Percentiles rank a stretch among this genome's conserved stretches.
phyloP scores from a whole-genome alignment of 2,888 invertebrate genomes.

The Aspidiotus destructor region DNA sequence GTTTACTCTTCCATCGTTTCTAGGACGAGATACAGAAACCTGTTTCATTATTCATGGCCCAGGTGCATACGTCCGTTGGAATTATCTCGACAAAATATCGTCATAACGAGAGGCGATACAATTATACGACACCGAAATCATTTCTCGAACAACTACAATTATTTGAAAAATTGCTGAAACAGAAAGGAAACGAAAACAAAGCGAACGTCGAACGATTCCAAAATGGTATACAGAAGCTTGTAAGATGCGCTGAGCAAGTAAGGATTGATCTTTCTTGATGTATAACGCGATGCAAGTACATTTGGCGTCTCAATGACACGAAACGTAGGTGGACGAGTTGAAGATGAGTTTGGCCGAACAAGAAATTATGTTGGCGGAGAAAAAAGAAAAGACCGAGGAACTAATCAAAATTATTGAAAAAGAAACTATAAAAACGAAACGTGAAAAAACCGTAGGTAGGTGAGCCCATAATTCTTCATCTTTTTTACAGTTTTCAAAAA shows the following conservation, averaged over 20 bases:
- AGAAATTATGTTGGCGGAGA: constrained; percentile 72
- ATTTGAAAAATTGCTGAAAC: constrained; percentile 60
- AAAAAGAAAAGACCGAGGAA: constrained; percentile 82
- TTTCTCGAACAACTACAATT: constrained; percentile 86
- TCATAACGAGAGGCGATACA: constrained; percentile 77
- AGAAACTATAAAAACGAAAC: constrained; percentile 83
- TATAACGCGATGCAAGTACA: background rate
- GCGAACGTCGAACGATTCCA: constrained; percentile 70
- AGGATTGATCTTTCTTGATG: background rate
- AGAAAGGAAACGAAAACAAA: constrained; percentile 58
- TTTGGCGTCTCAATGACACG: background rate
- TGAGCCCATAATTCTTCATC: background rate
- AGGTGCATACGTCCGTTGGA: constrained; percentile 79
- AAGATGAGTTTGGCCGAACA: constrained; percentile 66
- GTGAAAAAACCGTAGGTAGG: constrained; percentile 57
- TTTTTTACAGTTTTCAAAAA: background rate
- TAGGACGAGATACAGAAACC: constrained; percentile 48
- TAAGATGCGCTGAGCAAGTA: constrained; percentile 74
- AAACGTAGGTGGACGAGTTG: constrained; percentile 59
- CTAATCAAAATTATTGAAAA: constrained; percentile 75
- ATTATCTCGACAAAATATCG: constrained; percentile 70
- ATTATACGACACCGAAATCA: constrained; percentile 93
- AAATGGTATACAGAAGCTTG: constrained; percentile 78
- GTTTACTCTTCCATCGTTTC: constrained; percentile 34
- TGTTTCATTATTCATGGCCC: constrained; percentile 80